Evolutionary conservation across 2,113 vertebrate genomes (phyloP), one percentile per base, ranked within the genome.

Genomic region (Lagopus leucura): DNA sequence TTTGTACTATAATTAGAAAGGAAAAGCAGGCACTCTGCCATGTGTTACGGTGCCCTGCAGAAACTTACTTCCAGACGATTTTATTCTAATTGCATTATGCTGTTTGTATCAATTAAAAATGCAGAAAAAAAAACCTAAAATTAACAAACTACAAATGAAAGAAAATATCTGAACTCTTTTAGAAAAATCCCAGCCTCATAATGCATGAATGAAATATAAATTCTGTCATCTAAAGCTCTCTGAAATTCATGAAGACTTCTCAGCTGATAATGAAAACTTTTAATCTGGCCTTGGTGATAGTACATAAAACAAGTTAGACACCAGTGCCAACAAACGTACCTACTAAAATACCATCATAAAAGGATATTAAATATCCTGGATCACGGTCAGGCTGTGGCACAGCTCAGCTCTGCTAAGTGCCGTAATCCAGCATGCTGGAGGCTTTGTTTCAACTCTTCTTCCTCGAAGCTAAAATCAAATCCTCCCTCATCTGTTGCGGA

Each of bases 91-190:
- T 91, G 69, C 13, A 52, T 74, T 80, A 86, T 67, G 64, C 55
- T 61, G 89, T 54, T 83, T 92, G 82, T 65, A 42, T 36, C 78
- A 55, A 91, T 89, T 89, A 76, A 88, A 90, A 87, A 76, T 24
- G 36, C 66, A 75, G 63, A 90, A 89, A 94, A 43, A 43, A 87
- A 52, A 54, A 28, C 3, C 40, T 70, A 73, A 89, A 91, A 73
- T 43, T 88, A 91, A 90, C 38, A 79, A 55, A 60, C 42, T 28
- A 50, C 75, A 93, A 90, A 60, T 45, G 72, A 65, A 93, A 67
- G 38, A 52, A 61, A 80, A 43, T 12, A 79, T n/a, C 64, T 71
- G 22, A 91, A 85, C 75, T 60, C 25, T 88, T 83, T 61, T 61
- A 58, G 66, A 81, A 93, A 86, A 47, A 67, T 90, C 18, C 38